Evolutionary conservation across 2,888 invertebrate genomes (phyloP).

Genomic region (Tenthredo mesomela): DNA sequence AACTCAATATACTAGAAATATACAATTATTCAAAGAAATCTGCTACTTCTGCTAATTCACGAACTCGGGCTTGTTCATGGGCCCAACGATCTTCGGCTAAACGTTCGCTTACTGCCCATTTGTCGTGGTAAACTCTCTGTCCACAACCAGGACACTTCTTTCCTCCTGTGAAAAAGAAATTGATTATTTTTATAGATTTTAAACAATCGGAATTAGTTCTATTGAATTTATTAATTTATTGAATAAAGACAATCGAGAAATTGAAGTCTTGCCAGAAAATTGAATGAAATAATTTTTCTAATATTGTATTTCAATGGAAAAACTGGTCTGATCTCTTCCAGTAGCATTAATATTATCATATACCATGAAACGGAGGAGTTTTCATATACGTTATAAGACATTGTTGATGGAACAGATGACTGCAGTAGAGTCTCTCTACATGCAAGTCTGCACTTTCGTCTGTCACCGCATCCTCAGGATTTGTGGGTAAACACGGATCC

Average conservation of each 20-base stretch:
- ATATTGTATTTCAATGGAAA: not conserved
- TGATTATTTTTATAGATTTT: not conserved
- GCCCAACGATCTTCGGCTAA: constrained; percentile 88
- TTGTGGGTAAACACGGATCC: constrained; percentile 81
- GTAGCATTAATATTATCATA: not conserved
- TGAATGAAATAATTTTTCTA: not conserved
- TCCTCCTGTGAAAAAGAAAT: constrained; percentile 79
- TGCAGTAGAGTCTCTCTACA: constrained; percentile 86
- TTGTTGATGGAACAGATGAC: constrained; percentile 85
- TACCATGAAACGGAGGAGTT: constrained; percentile 86
- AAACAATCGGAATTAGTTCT: too few relatives aligned
- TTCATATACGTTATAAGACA: constrained; percentile 86
- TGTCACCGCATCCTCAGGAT: constrained; percentile 80
- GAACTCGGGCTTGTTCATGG: constrained; percentile 86
- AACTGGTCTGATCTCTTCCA: not conserved
- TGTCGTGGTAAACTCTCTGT: constrained; percentile 85
- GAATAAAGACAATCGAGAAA: not conserved
- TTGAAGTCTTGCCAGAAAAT: not conserved
- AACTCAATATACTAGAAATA: not conserved
- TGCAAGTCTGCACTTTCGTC: constrained; percentile 82
- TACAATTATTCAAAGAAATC: constrained; percentile 83
- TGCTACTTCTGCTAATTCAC: constrained; percentile 87
- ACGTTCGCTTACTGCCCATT: constrained; percentile 85
- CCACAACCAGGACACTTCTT: constrained; percentile 85
- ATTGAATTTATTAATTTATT: not conserved